Conservation (phyloP, 2,113 vertebrate species). For the Camelus bactrianus region DNA sequence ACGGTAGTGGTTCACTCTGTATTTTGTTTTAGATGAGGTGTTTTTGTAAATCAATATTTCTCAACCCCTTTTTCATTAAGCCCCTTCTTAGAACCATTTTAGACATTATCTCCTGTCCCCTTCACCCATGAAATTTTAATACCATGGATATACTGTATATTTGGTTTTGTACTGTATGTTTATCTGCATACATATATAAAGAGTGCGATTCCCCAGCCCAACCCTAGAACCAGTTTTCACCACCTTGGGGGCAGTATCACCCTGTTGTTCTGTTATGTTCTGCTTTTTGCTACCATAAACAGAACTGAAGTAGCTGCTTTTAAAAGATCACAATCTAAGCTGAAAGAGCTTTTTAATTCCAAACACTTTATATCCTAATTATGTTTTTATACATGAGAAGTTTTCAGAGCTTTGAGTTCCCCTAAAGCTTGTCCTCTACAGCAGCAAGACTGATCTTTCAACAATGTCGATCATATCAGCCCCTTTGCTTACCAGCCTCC, state of each 20-base stretch:
- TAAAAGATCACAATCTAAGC: not conserved
- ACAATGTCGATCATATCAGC: not conserved
- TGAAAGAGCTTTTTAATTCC: conserved; percentile 17
- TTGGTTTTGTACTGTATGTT: not conserved
- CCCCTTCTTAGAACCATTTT: not conserved
- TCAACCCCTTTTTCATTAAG: not conserved
- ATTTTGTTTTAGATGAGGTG: not conserved
- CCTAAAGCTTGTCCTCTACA: not conserved
- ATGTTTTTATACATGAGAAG: conserved; percentile 13
- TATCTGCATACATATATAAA: not conserved
- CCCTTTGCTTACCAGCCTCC: not conserved
- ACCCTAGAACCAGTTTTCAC: not conserved
- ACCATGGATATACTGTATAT: not conserved
- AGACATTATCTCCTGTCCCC: not conserved
- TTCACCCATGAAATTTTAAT: not conserved
- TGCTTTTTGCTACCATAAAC: not conserved
- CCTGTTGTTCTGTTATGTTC: not conserved
- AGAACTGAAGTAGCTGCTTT: not conserved
- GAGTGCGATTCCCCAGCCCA: not conserved
- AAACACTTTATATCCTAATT: not conserved
- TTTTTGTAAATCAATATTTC: not conserved
- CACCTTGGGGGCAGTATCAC: not conserved
- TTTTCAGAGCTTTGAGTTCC: not conserved
- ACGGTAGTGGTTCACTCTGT: not conserved
- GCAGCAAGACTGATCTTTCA: not conserved